A percentile compares a stretch with the other conserved stretches of the same genome.
Conservation (phyloP, 1,140 invertebrate species). For the Leucophenga varia region DNA sequence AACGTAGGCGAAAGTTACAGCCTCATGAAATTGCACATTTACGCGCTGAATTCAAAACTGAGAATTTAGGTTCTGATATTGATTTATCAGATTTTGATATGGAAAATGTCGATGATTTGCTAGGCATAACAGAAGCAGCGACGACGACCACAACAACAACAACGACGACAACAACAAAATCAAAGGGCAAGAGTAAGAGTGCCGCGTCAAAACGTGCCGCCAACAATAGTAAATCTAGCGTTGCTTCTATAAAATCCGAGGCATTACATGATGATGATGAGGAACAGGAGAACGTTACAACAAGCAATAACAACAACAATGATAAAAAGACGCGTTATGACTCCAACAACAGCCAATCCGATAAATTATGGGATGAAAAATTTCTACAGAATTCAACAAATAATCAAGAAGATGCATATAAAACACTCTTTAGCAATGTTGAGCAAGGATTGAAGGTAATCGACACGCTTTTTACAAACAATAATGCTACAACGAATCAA, state of each 20-base stretch:
- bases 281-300: slow-evolving; percentile 6
- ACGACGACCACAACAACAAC: slow-evolving; percentile 14
- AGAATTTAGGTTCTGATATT: slow-evolving; percentile 36
- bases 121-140: slow-evolving; percentile 50
- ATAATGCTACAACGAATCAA: slow-evolving; percentile 18
- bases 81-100: slow-evolving; percentile 49
- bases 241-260: background rate
- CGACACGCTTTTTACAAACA: slow-evolving; percentile 43
- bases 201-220: background rate
- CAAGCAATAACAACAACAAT: slow-evolving; percentile 14
- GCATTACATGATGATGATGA: slow-evolving; percentile 1
- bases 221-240: slow-evolving; percentile 9
- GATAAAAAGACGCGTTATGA: slow-evolving; percentile 29
- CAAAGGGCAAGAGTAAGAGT: slow-evolving; percentile 24
- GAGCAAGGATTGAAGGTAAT: slow-evolving; percentile 28
- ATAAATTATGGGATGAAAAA: slow-evolving; percentile 48
- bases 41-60: slow-evolving; percentile 36
- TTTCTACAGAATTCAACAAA: slow-evolving; percentile 23
- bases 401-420: slow-evolving; percentile 24
- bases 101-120: slow-evolving; percentile 54
- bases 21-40: slow-evolving; percentile 62
- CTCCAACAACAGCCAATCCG: slow-evolving; percentile 31
- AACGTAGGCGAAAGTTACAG: slow-evolving; percentile 72
- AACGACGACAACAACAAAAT: slow-evolving; percentile 16
- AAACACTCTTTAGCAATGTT: slow-evolving; percentile 28